Percentiles rank a stretch among this genome's conserved stretches.
Evolutionary conservation across 1,140 invertebrate genomes (phyloP).

Genomic region (Holcopasites calliopsidis): DNA sequence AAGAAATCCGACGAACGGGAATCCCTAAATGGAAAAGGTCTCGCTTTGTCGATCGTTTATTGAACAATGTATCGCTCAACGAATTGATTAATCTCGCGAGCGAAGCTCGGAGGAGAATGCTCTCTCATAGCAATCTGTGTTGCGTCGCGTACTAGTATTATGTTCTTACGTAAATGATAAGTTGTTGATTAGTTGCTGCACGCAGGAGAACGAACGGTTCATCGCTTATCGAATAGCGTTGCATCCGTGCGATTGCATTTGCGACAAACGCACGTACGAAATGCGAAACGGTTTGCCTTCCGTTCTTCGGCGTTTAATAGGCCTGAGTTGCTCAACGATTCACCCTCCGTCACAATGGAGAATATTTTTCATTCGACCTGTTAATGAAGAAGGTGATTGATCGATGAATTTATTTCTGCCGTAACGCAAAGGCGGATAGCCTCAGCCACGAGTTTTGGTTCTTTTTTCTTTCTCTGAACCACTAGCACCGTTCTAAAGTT

Average conservation of each 20-base stretch:
- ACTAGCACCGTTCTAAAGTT: neutral
- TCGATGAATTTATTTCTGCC: neutral
- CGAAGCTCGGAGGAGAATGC: neutral
- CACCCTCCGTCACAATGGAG: constrained; percentile 14
- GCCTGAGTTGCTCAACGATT: constrained; percentile 37
- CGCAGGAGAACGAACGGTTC: neutral
- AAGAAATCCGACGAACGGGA: neutral
- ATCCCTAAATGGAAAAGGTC: too few species aligned
- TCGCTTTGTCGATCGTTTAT: neutral
- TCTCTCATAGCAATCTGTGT: constrained; percentile 31
- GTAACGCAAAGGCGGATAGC: too few species aligned
- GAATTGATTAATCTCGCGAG: constrained; percentile 5
- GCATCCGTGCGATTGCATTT: neutral
- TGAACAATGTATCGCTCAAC: neutral
- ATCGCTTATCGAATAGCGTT: neutral
- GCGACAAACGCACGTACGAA: neutral
- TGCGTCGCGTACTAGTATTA: constrained; percentile 15
- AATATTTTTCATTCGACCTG: constrained; percentile 7
- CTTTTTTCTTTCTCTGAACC: too few species aligned
- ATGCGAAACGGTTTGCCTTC: constrained; percentile 4
- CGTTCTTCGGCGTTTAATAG: neutral
- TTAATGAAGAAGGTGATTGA: too few species aligned
- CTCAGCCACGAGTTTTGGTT: too few species aligned
- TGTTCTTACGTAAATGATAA: constrained; percentile 28
- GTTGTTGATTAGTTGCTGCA: constrained; percentile 41